Conservation (phyloP, 2,797 vertebrate species). For the Rhodeus uyekii region DNA sequence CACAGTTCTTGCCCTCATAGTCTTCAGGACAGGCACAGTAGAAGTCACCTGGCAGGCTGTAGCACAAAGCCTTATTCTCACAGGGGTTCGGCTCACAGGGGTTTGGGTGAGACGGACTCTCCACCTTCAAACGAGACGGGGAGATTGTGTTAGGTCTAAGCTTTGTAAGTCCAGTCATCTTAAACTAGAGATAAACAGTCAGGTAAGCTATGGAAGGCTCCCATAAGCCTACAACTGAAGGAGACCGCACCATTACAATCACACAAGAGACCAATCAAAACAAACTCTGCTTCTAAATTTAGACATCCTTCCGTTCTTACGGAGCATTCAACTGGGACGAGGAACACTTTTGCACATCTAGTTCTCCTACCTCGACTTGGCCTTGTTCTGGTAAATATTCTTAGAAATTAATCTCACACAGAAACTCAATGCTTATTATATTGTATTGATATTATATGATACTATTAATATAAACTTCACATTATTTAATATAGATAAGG, state of each 20-base stretch:
- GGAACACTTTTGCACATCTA: slow-evolving; percentile 41
- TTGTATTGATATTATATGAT: not conserved
- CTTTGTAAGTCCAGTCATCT: slow-evolving; percentile 41
- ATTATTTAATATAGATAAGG: not conserved
- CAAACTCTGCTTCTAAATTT: slow-evolving; percentile 47
- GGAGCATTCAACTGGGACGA: slow-evolving; percentile 39
- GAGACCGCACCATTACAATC: slow-evolving; percentile 54
- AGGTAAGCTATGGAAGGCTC: slow-evolving; percentile 63
- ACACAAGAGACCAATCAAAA: slow-evolving; percentile 49
- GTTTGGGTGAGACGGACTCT: slow-evolving; percentile 65
- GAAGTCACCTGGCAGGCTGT: slow-evolving; percentile 88
- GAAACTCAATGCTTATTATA: not conserved
- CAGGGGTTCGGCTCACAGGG: slow-evolving; percentile 91
- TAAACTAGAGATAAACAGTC: slow-evolving; percentile 63
- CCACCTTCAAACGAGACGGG: slow-evolving; percentile 61
- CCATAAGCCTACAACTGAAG: slow-evolving; percentile 65
- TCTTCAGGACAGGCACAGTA: slow-evolving; percentile 93
- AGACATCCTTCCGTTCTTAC: slow-evolving; percentile 34
- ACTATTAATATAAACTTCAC: not conserved
- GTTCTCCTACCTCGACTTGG: slow-evolving; percentile 29
- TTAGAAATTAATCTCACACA: not conserved
- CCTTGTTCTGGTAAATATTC: slow-evolving; percentile 41
- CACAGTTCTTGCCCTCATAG: slow-evolving; percentile 91
- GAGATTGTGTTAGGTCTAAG: not conserved
- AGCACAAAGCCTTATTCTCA: slow-evolving; percentile 87